Conservation (phyloP, 2,797 vertebrate species). For the Neoniphon sammara region DNA sequence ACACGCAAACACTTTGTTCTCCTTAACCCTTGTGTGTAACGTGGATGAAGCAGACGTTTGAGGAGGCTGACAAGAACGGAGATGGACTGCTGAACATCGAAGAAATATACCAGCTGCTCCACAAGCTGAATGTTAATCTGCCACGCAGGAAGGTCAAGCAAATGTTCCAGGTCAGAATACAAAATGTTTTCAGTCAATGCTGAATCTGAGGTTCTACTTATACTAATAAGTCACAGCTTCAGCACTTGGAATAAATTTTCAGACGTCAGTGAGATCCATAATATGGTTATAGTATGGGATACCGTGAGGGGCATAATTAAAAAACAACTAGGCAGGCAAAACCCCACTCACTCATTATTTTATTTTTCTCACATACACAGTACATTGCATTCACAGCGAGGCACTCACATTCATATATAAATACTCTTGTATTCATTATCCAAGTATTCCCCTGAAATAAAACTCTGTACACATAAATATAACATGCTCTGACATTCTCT, state of each 20-base stretch:
- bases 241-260: neutral
- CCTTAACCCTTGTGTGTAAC: conserved; percentile 84
- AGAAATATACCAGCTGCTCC: conserved; percentile 97
- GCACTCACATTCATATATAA: neutral
- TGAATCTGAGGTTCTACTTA: neutral
- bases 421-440: neutral
- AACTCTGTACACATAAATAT: neutral
- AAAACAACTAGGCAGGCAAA: too few relatives aligned
- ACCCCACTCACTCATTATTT: neutral
- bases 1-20: conserved; percentile 51
- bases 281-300: neutral
- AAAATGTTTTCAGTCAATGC: neutral
- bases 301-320: too few relatives aligned
- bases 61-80: conserved; percentile 98
- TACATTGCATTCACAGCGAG: neutral
- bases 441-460: neutral
- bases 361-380: neutral
- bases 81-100: conserved; percentile 97
- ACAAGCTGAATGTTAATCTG: conserved; percentile 96
- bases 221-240: neutral
- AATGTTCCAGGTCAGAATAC: conserved; percentile 94
- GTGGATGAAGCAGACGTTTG: conserved; percentile 98
- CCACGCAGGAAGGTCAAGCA: conserved; percentile 97
- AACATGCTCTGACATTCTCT: neutral
- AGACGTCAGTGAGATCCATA: neutral